phyloP scores from a whole-genome alignment of 2,797 vertebrate genomes.

The Epinephelus malabaricus region DNA sequence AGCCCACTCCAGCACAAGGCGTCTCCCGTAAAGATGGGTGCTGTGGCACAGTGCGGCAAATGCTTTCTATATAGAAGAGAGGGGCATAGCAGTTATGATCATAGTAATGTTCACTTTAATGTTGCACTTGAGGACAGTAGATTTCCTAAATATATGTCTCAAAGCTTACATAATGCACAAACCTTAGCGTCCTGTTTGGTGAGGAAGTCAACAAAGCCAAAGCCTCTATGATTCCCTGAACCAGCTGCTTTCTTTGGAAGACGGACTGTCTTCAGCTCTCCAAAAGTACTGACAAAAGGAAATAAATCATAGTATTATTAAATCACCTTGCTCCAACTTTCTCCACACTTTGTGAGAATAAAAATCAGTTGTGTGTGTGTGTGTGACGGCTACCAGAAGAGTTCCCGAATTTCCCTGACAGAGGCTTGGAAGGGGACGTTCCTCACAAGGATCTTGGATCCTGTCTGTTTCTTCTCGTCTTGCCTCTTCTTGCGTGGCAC shows the following conservation, averaged over 20 bases:
- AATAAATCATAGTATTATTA: constrained; percentile 13
- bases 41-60: constrained; percentile 96
- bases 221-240: constrained; percentile 92
- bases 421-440: constrained; percentile 97
- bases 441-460: constrained; percentile 96
- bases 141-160: background rate
- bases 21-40: constrained; percentile 96
- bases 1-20: constrained; percentile 97
- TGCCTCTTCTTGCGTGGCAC: constrained; percentile 89
- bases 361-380: background rate
- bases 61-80: constrained; percentile 88
- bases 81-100: background rate
- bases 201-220: constrained; percentile 97
- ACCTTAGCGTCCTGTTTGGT: constrained; percentile 99
- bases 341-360: background rate
- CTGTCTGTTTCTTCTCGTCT: constrained; percentile 88
- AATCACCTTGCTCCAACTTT: background rate
- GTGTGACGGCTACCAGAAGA: constrained; percentile 90
- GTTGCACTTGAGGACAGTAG: background rate
- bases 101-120: background rate
- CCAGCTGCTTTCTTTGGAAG: constrained; percentile 95
- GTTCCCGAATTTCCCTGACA: constrained; percentile 91
- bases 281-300: constrained; percentile 91
- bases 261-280: constrained; percentile 95
- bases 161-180: constrained; percentile 49